Percentiles rank a stretch among this genome's conserved stretches.
phyloP scores from a whole-genome alignment of 1,140 invertebrate genomes.

The Drosophila pallidifrons region DNA sequence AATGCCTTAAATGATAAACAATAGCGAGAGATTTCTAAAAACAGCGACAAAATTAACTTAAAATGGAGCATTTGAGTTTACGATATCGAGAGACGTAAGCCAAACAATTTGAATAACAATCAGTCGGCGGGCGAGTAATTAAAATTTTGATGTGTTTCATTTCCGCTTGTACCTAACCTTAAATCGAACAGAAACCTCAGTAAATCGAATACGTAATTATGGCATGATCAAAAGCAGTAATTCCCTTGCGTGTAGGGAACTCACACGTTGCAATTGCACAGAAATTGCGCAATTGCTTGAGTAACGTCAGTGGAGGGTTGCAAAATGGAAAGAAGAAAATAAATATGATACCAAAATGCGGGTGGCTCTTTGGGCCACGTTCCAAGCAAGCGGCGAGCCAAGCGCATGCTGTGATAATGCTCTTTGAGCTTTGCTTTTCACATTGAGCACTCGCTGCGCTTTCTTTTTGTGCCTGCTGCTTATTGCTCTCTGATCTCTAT shows the following conservation, averaged over 20 bases:
- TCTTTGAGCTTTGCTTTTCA: slow-evolving; percentile 77
- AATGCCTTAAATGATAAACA: slow-evolving; percentile 37
- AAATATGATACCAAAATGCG: slow-evolving; percentile 64
- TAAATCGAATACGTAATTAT: neutral
- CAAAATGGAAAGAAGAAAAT: slow-evolving; percentile 25
- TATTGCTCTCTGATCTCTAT: slow-evolving; percentile 48
- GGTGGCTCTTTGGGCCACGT: slow-evolving; percentile 54
- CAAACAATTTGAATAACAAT: slow-evolving; percentile 22
- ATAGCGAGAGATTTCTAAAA: slow-evolving; percentile 26
- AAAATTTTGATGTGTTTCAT: slow-evolving; percentile 22
- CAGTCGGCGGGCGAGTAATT: slow-evolving; percentile 5
- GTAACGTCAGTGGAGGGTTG: slow-evolving; percentile 51
- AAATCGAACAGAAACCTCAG: neutral
- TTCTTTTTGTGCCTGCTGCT: slow-evolving; percentile 16
- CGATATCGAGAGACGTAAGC: neutral
- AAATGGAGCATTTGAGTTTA: slow-evolving; percentile 32
- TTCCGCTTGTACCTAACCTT: slow-evolving; percentile 24
- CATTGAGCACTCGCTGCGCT: slow-evolving; percentile 81
- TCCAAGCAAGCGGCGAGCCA: slow-evolving; percentile 8
- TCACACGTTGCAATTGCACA: slow-evolving; percentile 58
- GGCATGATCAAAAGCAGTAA: neutral
- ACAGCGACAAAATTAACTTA: neutral
- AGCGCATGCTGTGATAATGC: slow-evolving; percentile 81
- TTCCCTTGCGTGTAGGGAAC: slow-evolving; percentile 28
- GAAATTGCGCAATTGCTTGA: slow-evolving; percentile 66